Evolutionary conservation across 2,113 vertebrate genomes (phyloP).

Genomic region (Brachionichthys hirsutus): DNA sequence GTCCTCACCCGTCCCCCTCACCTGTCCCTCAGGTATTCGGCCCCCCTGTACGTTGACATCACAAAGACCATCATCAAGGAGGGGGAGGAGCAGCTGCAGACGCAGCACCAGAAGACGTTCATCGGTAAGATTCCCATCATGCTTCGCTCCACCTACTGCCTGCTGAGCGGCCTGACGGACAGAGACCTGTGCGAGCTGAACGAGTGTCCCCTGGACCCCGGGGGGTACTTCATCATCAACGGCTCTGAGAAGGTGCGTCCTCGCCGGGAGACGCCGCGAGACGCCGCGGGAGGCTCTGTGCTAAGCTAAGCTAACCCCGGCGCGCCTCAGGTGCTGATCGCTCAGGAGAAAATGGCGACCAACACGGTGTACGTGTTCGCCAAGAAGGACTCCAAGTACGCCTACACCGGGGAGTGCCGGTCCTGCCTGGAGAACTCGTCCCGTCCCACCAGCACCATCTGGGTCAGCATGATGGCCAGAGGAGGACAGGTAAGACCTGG

Average conservation of each 20-base stretch:
- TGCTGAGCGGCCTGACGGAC: constrained; percentile 92
- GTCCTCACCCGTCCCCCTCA: background rate
- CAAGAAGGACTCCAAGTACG: constrained; percentile 98
- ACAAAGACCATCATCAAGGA: constrained; percentile 99
- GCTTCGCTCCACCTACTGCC: constrained; percentile 96
- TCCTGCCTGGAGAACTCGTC: constrained; percentile 98
- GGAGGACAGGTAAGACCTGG: constrained; percentile 88
- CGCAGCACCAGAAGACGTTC: constrained; percentile 98
- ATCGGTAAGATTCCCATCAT: constrained; percentile 99
- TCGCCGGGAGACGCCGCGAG: background rate
- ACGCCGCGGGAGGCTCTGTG: background rate
- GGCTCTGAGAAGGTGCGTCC: constrained; percentile 93
- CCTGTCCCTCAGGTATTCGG: constrained; percentile 84
- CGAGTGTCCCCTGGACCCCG: constrained; percentile 95
- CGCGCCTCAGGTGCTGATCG: constrained; percentile 88
- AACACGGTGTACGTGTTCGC: constrained; percentile 99
- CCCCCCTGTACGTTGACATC: constrained; percentile 96
- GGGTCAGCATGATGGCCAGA: constrained; percentile 99
- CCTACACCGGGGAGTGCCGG: constrained; percentile 95
- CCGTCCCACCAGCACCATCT: constrained; percentile 96
- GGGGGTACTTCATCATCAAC: constrained; percentile 99
- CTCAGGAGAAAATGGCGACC: constrained; percentile 99
- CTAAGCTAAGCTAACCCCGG: background rate
- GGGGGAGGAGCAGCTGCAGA: constrained; percentile 95
- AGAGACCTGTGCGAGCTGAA: constrained; percentile 97